A percentile compares a stretch with the other conserved stretches of the same genome.
Evolutionary conservation across 2,113 vertebrate species (phyloP).

Genomic region (Corapipo altera): DNA sequence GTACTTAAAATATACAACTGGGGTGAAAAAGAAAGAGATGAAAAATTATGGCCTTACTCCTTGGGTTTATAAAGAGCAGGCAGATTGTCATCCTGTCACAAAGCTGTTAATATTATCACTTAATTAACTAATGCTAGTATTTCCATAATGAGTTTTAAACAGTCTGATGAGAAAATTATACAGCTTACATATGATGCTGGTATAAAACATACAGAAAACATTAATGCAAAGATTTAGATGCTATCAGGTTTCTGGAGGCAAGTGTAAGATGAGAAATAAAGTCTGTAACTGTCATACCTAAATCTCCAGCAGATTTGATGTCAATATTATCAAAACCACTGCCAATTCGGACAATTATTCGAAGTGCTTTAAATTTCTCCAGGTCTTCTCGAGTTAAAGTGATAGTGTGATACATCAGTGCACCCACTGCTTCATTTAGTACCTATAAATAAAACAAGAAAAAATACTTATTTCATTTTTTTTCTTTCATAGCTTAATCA

Average conservation of each 20-base stretch:
- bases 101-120: slow-evolving; percentile 23
- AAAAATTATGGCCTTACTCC: neutral
- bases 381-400: slow-evolving; percentile 96
- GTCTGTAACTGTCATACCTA: slow-evolving; percentile 77
- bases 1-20: slow-evolving; percentile 14
- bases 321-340: slow-evolving; percentile 99
- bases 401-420: slow-evolving; percentile 99
- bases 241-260: neutral
- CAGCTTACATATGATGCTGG: neutral
- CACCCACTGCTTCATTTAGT: slow-evolving; percentile 97
- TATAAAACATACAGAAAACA: neutral
- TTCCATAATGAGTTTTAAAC: slow-evolving; percentile 29
- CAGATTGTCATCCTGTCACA: neutral
- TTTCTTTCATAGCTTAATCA: neutral
- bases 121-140: slow-evolving; percentile 52
- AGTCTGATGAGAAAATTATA: slow-evolving; percentile 28
- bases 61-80: neutral
- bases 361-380: slow-evolving; percentile 98
- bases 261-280: neutral
- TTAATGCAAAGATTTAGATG: neutral
- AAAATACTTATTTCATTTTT: neutral
- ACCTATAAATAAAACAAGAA: slow-evolving; percentile 76
- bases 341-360: slow-evolving; percentile 96
- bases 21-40: neutral
- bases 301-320: slow-evolving; percentile 96